Base-by-base conservation (phyloP, 1,140 invertebrate genomes). In the Brachionus sp. region DNA sequence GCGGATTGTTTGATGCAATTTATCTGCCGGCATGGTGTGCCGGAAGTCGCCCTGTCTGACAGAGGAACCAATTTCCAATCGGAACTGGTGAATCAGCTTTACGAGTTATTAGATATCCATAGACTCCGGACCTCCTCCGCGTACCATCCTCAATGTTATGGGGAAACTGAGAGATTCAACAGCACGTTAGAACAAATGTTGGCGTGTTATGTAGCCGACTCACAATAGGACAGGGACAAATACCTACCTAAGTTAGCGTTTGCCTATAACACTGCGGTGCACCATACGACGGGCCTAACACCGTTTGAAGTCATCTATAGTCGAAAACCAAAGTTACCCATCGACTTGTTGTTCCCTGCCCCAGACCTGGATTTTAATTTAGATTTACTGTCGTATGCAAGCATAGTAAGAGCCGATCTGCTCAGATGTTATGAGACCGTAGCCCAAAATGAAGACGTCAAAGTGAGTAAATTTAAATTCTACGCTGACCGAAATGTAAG, bases 131-230 rank as follows among this genome's bases (percentile, higher is more conserved):
- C 87, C 0, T 84, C 87, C 0, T 84, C 84, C 5, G 82, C 86
- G 0, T 88, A 87, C 64, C 84, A 87, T 73, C 87, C 88, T 9
- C 84, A 85, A 53, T 82, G 85, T 0, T 87, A 89, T 75, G 87
- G 88, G 0, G 37, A 85, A 39, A 84, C 86, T 0, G 85, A 87
- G 37, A 80, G 86, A 16, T 84, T 87, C 23, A 87, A 87, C 70
- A n/a, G 83, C 16, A 86, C 87, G 2, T 2, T 44, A 86, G 39
- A 73, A 44, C 33, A 73, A 44, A 73, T 73, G 39, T 29, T 73
- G 9, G 10, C 33, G 6, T 73, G 68, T 33, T 44, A 39, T 39
- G 68, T 39, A 2, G 10, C 33, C 10, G 68, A 73, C 10, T 13
- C 9, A n/a, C 68, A 44, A 25, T 5, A 2, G n/a, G 25, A 73